A percentile compares a stretch with the other conserved stretches of the same genome.
These are phyloP conservation scores for Gymnothorax javanicus DNA, from an alignment of 2,797 vertebrate species.

Conservation along the genomic window DNA sequence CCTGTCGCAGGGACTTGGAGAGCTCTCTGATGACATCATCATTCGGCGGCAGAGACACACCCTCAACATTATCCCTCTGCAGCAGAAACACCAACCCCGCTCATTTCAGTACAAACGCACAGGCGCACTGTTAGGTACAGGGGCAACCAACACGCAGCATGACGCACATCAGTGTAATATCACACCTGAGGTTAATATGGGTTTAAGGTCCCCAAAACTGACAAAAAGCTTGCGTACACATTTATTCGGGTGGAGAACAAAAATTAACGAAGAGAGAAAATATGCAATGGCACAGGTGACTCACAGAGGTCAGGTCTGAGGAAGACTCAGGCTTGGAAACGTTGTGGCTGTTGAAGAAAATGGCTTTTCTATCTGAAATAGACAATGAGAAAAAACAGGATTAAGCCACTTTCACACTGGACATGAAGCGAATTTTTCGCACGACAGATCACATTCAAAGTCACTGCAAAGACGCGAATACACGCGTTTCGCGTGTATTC, in stretches of 20 bases:
- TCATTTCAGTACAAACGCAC: background rate
- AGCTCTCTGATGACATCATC: slow-evolving; percentile 92
- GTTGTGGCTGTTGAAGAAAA: slow-evolving; percentile 99
- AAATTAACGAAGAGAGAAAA: background rate
- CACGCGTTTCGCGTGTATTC: no score
- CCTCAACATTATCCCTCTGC: slow-evolving; percentile 93
- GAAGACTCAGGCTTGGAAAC: slow-evolving; percentile 98
- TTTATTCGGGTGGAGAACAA: background rate
- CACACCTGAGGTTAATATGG: background rate
- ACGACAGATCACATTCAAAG: no score
- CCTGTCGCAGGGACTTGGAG: slow-evolving; percentile 85
- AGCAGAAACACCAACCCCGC: slow-evolving; percentile 31
- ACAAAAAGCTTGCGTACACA: background rate
- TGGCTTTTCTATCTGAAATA: slow-evolving; percentile 90
- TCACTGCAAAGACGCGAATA: no score
- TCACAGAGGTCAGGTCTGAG: slow-evolving; percentile 91
- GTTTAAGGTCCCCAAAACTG: background rate
- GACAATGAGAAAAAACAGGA: slow-evolving; percentile 35
- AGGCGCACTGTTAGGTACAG: background rate
- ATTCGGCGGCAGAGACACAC: slow-evolving; percentile 85
- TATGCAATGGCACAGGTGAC: slow-evolving; percentile 52
- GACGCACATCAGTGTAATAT: background rate
- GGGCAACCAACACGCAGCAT: background rate
- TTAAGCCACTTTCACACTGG: background rate
- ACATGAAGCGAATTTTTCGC: no score